phyloP scores from a whole-genome alignment of 2,797 vertebrate species.

The Rhynchotus rufescens region DNA sequence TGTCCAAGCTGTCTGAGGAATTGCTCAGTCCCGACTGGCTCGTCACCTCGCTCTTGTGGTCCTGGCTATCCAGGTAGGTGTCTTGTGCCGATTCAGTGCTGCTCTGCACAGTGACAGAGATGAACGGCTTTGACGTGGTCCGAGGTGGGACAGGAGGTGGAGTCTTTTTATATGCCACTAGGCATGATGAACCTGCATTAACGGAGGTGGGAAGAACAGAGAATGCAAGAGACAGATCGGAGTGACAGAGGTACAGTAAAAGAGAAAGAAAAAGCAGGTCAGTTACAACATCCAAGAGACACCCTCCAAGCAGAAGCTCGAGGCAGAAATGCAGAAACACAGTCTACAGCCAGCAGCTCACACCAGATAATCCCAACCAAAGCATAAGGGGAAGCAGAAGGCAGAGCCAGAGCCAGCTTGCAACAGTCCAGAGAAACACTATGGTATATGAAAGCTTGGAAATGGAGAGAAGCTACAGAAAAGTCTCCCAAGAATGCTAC shows the following conservation, averaged over 20 bases:
- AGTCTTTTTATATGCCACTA: conserved; percentile 96
- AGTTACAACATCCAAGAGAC: conserved; percentile 41
- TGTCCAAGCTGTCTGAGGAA: conserved; percentile 97
- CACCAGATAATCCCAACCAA: conserved; percentile 48
- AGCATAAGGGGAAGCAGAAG: conserved; percentile 36
- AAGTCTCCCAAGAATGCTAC: conserved; percentile 36
- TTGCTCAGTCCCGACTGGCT: conserved; percentile 97
- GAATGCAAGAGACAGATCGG: conserved; percentile 33
- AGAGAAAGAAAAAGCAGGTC: conserved; percentile 69
- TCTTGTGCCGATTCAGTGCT: conserved; percentile 99
- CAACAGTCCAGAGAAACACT: conserved; percentile 54
- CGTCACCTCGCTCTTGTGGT: conserved; percentile 93
- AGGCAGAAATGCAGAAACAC: conserved; percentile 51
- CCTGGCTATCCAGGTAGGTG: conserved; percentile 95
- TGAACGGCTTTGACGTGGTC: conserved; percentile 97
- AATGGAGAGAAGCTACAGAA: conserved; percentile 41
- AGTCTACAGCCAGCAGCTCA: conserved; percentile 61
- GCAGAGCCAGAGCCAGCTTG: conserved; percentile 70
- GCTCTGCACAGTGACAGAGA: conserved; percentile 98
- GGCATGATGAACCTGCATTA: conserved; percentile 92
- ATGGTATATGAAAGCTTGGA: conserved; percentile 43
- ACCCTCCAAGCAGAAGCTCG: conserved; percentile 35
- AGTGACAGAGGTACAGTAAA: conserved; percentile 32
- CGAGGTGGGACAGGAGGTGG: conserved; percentile 96
- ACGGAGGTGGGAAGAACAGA: conserved; percentile 30